phyloP scores from a whole-genome alignment of 2,797 vertebrate genomes.

The Acanthornis magna region DNA sequence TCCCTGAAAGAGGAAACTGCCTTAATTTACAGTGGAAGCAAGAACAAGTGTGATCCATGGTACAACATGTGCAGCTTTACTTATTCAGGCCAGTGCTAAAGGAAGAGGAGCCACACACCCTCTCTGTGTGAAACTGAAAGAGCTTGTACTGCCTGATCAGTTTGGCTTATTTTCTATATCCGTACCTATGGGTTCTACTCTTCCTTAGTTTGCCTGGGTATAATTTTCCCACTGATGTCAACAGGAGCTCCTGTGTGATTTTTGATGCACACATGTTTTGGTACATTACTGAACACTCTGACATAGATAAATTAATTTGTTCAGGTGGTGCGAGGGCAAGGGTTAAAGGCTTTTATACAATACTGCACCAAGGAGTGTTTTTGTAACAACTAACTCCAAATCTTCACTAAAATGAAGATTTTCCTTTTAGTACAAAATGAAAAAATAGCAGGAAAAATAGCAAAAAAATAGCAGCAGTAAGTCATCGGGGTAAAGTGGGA shows the following conservation, averaged over 20 bases:
- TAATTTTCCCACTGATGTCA: background rate
- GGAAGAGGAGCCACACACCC: background rate
- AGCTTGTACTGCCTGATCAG: background rate
- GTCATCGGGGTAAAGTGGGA: background rate
- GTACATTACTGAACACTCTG: background rate
- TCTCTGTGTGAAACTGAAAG: background rate
- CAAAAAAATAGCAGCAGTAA: too few relatives aligned
- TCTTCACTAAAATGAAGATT: background rate
- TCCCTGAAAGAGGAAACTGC: background rate
- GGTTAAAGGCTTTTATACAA: background rate
- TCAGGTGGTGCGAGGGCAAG: background rate
- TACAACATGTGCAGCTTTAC: background rate
- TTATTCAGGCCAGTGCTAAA: background rate
- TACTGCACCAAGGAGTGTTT: background rate
- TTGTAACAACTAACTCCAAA: background rate
- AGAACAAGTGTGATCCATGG: fast-evolving
- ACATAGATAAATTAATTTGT: background rate
- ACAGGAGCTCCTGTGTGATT: background rate
- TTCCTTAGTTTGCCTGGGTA: background rate
- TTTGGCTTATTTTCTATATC: background rate
- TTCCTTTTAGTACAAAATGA: background rate
- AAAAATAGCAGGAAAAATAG: background rate
- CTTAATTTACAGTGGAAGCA: background rate
- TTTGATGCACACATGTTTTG: background rate
- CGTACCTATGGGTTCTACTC: background rate